These are phyloP conservation scores for Megalops atlanticus DNA, from an alignment of 2,113 vertebrate species.

Conservation along the genomic window DNA sequence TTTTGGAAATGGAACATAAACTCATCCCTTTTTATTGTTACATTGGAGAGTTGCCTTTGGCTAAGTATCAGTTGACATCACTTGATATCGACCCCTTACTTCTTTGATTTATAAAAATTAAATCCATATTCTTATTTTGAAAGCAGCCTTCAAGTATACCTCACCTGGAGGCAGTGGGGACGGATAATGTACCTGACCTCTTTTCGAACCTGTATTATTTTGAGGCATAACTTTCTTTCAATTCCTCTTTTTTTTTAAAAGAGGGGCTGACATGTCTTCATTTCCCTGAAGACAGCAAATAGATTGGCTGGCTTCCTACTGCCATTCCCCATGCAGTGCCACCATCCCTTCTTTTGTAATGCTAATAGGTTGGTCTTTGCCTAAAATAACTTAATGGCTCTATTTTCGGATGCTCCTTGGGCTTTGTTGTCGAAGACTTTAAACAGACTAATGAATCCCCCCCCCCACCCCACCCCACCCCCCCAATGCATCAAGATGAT, in stretches of 20 bases:
- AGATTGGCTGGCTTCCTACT: conserved; percentile 44
- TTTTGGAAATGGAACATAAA: background rate
- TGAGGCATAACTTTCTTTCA: conserved; percentile 10
- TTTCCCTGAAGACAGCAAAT: conserved; percentile 40
- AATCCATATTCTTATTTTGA: background rate
- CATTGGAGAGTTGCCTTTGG: background rate
- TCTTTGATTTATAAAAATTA: background rate
- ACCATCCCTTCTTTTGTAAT: conserved; percentile 48
- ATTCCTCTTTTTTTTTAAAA: conserved; percentile 30
- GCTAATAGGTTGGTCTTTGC: conserved; percentile 41
- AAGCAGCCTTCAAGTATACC: conserved; percentile 5
- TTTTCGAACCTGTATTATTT: background rate
- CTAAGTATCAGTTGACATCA: too few species aligned
- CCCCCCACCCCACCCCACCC: background rate
- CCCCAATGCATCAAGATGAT: too few species aligned
- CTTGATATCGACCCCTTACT: background rate
- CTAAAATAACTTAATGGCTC: conserved; percentile 38
- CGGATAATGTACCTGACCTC: conserved; percentile 41
- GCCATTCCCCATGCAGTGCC: conserved; percentile 37
- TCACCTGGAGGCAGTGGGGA: conserved; percentile 7
- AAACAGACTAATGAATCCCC: conserved; percentile 46
- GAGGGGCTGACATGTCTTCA: conserved; percentile 39
- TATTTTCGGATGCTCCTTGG: conserved; percentile 37
- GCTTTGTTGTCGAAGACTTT: conserved; percentile 42
- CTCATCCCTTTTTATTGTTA: background rate